Evolutionary conservation across 2,113 vertebrate species (phyloP).

Genomic region (Corythornis vintsioides): DNA sequence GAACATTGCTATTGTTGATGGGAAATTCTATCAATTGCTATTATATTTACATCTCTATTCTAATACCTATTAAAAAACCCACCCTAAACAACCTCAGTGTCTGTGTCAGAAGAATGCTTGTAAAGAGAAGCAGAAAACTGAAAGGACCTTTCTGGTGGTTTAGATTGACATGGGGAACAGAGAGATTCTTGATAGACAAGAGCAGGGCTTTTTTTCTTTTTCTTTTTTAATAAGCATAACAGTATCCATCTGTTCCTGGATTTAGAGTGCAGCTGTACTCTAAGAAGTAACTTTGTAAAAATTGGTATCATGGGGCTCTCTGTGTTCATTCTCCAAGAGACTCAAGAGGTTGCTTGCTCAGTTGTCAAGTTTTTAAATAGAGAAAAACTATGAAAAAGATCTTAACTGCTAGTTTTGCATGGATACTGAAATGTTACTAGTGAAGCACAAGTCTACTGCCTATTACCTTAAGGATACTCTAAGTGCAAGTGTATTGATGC

Average conservation of each 20-base stretch:
- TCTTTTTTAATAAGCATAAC: background rate
- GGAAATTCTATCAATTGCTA: background rate
- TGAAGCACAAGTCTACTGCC: background rate
- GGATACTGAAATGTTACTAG: background rate
- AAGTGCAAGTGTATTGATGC: background rate
- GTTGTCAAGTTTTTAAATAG: background rate
- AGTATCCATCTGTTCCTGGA: slow-evolving; percentile 39
- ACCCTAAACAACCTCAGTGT: background rate
- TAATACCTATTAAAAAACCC: background rate
- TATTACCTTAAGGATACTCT: background rate
- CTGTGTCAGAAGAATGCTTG: background rate
- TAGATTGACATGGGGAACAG: background rate
- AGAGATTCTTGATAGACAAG: background rate
- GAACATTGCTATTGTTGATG: rapidly evolving
- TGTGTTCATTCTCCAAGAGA: background rate
- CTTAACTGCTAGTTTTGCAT: background rate
- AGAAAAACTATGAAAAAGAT: background rate
- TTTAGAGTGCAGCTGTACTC: slow-evolving; percentile 21
- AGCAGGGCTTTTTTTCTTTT: background rate
- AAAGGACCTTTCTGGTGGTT: background rate
- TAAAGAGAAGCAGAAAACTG: background rate
- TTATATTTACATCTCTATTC: background rate
- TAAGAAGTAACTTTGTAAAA: slow-evolving; percentile 10
- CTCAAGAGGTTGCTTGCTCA: background rate
- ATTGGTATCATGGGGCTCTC: background rate